Conservation (phyloP, 2,113 vertebrate genomes). For the Sakesphorus luctuosus region DNA sequence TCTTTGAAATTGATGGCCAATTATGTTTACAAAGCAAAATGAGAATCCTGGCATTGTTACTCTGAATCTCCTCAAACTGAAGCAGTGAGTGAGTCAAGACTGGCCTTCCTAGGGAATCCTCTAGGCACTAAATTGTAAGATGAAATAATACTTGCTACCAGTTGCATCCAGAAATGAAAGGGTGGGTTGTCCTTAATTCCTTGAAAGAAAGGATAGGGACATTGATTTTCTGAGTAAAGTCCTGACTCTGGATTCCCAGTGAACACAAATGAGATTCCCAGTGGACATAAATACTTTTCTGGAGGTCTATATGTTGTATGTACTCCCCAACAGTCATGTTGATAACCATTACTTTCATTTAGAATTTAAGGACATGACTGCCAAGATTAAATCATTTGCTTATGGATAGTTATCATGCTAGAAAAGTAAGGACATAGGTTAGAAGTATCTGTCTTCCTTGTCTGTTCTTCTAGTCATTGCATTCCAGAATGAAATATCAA, state of each 20-base stretch:
- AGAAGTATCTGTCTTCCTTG: not conserved
- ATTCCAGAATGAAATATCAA: not conserved
- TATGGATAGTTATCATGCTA: not conserved
- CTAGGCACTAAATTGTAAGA: not conserved
- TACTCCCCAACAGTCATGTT: not conserved
- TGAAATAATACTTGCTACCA: not conserved
- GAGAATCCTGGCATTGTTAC: not conserved
- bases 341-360: not conserved
- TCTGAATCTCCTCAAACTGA: not conserved
- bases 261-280: not conserved
- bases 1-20: not conserved
- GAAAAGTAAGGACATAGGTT: not conserved
- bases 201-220: not conserved
- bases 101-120: not conserved
- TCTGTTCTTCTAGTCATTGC: not conserved
- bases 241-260: not conserved
- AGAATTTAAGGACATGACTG: not conserved
- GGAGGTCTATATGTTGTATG: fast-evolving
- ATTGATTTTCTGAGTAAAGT: not conserved
- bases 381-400: not conserved
- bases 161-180: not conserved
- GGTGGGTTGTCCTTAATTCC: not conserved
- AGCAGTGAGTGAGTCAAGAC: not conserved
- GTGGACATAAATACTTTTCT: not conserved
- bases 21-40: not conserved